Conservation (phyloP, 2,113 vertebrate species). For the Rhizomys pruinosus region DNA sequence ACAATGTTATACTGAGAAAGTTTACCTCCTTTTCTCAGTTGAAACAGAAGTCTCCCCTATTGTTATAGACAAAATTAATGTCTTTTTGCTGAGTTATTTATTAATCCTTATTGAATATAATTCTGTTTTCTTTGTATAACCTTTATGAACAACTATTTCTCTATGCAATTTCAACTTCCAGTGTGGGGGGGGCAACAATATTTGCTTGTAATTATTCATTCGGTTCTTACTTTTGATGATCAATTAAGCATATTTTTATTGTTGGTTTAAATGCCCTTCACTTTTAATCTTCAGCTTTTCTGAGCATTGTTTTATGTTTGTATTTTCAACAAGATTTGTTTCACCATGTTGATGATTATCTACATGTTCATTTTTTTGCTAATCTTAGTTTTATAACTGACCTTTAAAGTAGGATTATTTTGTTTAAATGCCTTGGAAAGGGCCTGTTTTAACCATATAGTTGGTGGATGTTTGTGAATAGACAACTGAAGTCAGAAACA, state of each 20-base stretch:
- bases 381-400: not conserved
- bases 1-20: not conserved
- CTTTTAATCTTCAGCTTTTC: slow-evolving; percentile 7
- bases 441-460: not conserved
- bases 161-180: slow-evolving; percentile 17
- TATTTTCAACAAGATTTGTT: not conserved
- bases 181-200: not conserved
- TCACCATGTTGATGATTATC: not conserved
- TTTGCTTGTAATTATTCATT: slow-evolving; percentile 33
- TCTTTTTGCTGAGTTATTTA: not conserved
- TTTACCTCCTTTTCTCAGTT: slow-evolving; percentile 12
- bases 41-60: not conserved
- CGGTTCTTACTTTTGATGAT: slow-evolving; percentile 13
- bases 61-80: slow-evolving; percentile 34
- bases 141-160: not conserved
- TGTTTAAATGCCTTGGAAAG: not conserved
- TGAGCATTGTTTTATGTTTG: not conserved
- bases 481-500: not conserved
- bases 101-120: slow-evolving; percentile 20
- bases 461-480: not conserved
- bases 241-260: slow-evolving; percentile 5
- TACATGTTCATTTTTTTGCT: not conserved
- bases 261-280: not conserved
- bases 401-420: not conserved
- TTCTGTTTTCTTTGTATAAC: slow-evolving; percentile 30